phyloP scores from a whole-genome alignment of 2,113 vertebrate species.

The Rhea pennata region DNA sequence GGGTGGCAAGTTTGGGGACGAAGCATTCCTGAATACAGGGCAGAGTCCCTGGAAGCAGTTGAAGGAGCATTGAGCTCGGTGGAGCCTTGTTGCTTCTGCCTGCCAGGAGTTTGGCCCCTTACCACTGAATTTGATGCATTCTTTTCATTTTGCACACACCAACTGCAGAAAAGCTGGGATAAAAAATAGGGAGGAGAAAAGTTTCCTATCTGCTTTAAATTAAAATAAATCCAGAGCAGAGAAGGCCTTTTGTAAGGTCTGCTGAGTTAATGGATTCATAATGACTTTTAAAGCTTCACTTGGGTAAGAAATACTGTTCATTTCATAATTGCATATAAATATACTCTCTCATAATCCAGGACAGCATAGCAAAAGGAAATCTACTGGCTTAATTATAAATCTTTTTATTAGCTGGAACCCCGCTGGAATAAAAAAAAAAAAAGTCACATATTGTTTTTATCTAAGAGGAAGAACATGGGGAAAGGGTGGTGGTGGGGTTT shows the following conservation, averaged over 20 bases:
- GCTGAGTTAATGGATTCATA: slow-evolving; percentile 87
- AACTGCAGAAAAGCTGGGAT: not conserved
- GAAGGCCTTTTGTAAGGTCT: slow-evolving; percentile 85
- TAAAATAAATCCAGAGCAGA: slow-evolving; percentile 80
- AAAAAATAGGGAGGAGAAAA: slow-evolving; percentile 37
- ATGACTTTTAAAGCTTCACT: slow-evolving; percentile 86
- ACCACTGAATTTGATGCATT: not conserved
- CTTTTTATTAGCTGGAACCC: slow-evolving; percentile 82
- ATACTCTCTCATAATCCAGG: slow-evolving; percentile 84
- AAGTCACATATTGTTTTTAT: slow-evolving; percentile 71
- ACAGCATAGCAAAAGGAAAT: slow-evolving; percentile 79
- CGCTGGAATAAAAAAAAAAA: slow-evolving; percentile 62
- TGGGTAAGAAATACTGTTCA: slow-evolving; percentile 84
- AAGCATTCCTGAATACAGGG: accelerated
- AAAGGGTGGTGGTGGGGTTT: not conserved
- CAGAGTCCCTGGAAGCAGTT: not conserved
- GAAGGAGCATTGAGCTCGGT: accelerated
- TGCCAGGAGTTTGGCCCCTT: not conserved
- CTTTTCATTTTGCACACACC: not conserved
- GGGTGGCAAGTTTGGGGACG: not conserved
- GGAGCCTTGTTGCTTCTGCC: not conserved
- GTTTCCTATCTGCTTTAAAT: slow-evolving; percentile 76
- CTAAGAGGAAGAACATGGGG: slow-evolving; percentile 33
- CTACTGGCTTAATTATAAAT: slow-evolving; percentile 84
- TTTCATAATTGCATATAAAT: slow-evolving; percentile 88